Conservation (phyloP, 2,888 invertebrate genomes). For the Cerastis rubricosa region DNA sequence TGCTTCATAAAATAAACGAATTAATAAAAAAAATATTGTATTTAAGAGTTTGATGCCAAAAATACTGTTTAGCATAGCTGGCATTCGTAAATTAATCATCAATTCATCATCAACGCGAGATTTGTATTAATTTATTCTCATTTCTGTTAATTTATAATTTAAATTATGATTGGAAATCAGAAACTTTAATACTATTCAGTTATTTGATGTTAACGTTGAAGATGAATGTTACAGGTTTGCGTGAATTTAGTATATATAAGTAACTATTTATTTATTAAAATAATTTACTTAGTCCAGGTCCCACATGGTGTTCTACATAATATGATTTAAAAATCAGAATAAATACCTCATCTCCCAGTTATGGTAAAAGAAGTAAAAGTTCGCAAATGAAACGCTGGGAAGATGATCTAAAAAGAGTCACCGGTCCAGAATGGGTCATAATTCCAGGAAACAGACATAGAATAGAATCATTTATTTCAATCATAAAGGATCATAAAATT, state of each 20-base stretch:
- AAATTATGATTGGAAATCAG: slow-evolving; percentile 53
- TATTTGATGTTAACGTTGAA: slow-evolving; percentile 11
- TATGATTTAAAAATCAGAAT: neutral
- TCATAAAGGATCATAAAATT: no score
- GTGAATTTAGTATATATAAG: neutral
- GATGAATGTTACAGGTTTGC: slow-evolving; percentile 12
- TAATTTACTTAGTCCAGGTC: neutral
- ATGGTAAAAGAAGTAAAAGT: no score
- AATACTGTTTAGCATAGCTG: slow-evolving; percentile 56
- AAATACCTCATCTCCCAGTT: neutral
- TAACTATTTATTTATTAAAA: neutral
- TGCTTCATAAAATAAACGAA: slow-evolving; percentile 70
- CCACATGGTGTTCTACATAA: neutral
- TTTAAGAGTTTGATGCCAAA: slow-evolving; percentile 52
- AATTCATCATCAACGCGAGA: slow-evolving; percentile 60
- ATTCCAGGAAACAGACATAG: no score
- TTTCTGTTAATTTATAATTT: slow-evolving; percentile 62
- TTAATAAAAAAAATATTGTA: slow-evolving; percentile 68
- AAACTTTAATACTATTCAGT: slow-evolving; percentile 12
- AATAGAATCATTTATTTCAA: no score
- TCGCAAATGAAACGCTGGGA: no score
- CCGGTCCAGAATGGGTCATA: no score
- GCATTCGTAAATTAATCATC: slow-evolving; percentile 61
- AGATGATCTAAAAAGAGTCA: no score
- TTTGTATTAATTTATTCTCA: slow-evolving; percentile 65